phyloP scores from a whole-genome alignment of 2,113 vertebrate genomes.

The Odontesthes bonariensis region DNA sequence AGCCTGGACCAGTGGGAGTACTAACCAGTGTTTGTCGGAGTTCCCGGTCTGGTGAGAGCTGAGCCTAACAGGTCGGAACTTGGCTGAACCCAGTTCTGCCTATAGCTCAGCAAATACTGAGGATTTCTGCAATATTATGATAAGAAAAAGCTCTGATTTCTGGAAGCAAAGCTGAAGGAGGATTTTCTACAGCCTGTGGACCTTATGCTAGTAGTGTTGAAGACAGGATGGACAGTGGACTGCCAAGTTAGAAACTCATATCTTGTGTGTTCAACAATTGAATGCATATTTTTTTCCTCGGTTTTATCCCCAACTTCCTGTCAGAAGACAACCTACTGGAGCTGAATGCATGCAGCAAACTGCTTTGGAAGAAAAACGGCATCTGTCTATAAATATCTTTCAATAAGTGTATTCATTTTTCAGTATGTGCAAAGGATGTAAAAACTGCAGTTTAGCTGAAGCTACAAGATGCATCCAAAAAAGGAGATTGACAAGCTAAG shows the following conservation, averaged over 20 bases:
- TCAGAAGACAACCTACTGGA: constrained; percentile 7
- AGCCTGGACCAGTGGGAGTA: constrained; percentile 54
- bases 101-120: background rate
- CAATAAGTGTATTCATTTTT: constrained; percentile 9
- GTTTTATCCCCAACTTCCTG: background rate
- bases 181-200: constrained; percentile 47
- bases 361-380: background rate
- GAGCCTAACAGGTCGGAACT: constrained; percentile 66
- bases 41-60: constrained; percentile 29
- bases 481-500: constrained; percentile 12
- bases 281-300: background rate
- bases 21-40: constrained; percentile 34
- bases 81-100: constrained; percentile 50
- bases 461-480: background rate
- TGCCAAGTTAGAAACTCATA: constrained; percentile 4
- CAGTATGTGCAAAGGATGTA: background rate
- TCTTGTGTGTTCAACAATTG: background rate
- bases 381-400: background rate
- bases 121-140: constrained; percentile 4
- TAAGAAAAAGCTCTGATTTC: constrained; percentile 16
- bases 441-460: constrained; percentile 5
- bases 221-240: constrained; percentile 24
- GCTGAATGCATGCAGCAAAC: constrained; percentile 8
- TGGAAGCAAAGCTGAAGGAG: constrained; percentile 16
- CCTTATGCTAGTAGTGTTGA: constrained; percentile 33